Base-by-base conservation (phyloP, 2,888 invertebrate genomes). In the Amphipoea oculea region DNA sequence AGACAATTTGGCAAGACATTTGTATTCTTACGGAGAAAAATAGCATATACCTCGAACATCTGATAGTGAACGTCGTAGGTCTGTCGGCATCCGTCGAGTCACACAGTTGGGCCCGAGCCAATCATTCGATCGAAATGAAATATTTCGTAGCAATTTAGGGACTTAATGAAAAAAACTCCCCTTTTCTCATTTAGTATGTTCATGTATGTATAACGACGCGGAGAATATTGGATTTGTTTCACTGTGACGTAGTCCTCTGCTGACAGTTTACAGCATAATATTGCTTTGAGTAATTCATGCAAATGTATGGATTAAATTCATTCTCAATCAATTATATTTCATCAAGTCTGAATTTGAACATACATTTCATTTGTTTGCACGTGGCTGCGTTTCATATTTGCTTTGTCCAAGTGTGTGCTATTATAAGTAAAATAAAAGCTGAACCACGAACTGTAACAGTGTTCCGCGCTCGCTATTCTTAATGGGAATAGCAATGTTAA, bases 1-100 rank as follows among this genome's bases (percentile, higher is more conserved):
- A 96, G 96, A 96, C 96, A 95, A 96, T 96, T 96, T 96, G 96
- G 96, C 96, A 95, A 96, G 96, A 94, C 96, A 96, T 96, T 96
- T 96, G 96, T 96, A 96, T 96, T 96, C 96, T 94, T 94, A 94
- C 89, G 92, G 94, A 96, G 96, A 96, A 96, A 96, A 96, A 96
- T 96, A 95, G 96, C 96, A 94, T 94, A 93, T 95, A 95, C 94
- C 94, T 93, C 92, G 93, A 94, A 93, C 94, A 96, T 96, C 96
- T 94, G 96, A 96, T 96, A 96, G 95, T 91, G 93, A 93, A 92
- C 92, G 93, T 92, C 93, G 92, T 91, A 93, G 92, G 93, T 92
- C 94, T 94, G 95, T 95, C 94, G 92, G 90, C 92, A 90, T 90
- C 91, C 92, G 88, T 83, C 91, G 89, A 90, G 92, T 92, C 93